A percentile compares a stretch with the other conserved stretches of the same genome.
Evolutionary conservation across 2,888 invertebrate species (phyloP).

Genomic region (Sarcophaga carnaria): DNA sequence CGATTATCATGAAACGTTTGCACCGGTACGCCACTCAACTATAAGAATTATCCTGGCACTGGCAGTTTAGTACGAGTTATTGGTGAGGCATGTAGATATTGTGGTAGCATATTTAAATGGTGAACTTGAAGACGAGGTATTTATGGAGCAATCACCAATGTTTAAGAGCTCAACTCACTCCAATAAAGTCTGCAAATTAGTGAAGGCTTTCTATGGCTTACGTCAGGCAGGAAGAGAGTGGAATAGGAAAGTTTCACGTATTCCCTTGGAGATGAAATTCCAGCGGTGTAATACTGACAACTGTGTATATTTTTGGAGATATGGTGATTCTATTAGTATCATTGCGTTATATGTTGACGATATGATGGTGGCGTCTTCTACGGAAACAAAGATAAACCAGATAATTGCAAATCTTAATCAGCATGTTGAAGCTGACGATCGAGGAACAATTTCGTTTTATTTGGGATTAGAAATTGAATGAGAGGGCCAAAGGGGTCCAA

Average conservation of each 20-base stretch:
- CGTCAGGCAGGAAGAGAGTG: conserved; percentile 56
- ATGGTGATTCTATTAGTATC: conserved; percentile 24
- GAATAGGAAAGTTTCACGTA: conserved; percentile 42
- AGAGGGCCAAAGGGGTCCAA: conserved; percentile 40
- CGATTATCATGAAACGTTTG: too few relatives aligned
- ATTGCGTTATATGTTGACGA: conserved; percentile 37
- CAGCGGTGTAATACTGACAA: conserved; percentile 47
- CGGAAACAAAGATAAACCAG: conserved; percentile 4
- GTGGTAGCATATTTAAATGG: conserved; percentile 63
- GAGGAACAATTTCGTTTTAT: conserved; percentile 46
- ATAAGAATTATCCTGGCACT: conserved; percentile 63
- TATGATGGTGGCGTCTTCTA: conserved; percentile 30
- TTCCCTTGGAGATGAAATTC: conserved; percentile 39
- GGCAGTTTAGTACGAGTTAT: conserved; percentile 53
- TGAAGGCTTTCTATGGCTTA: conserved; percentile 59
- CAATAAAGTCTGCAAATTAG: conserved; percentile 61
- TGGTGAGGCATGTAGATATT: conserved; percentile 61
- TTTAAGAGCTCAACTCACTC: conserved; percentile 33
- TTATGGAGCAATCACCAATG: conserved; percentile 58
- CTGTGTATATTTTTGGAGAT: conserved; percentile 44
- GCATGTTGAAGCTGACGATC: conserved; percentile 32
- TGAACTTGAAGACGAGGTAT: conserved; percentile 61
- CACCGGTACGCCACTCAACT: conserved; percentile 26
- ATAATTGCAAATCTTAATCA: conserved; percentile 46
- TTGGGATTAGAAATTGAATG: conserved; percentile 63